Conservation (phyloP, 2,888 invertebrate genomes). For the Agriotes lineatus region DNA sequence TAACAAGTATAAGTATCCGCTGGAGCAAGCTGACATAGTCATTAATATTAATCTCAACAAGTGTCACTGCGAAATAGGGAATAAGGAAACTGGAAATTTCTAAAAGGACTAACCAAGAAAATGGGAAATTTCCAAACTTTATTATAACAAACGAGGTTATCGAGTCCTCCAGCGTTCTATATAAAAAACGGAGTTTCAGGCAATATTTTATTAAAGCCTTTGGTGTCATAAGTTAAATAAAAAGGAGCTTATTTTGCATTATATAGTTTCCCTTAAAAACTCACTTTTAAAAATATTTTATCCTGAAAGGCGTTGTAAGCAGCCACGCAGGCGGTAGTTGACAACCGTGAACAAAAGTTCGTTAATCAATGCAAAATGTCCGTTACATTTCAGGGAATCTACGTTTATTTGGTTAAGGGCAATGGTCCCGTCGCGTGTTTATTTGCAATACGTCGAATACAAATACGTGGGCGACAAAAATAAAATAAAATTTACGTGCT, state of each 20-base stretch:
- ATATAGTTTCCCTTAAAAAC: slow-evolving; percentile 1
- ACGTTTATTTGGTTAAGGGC: slow-evolving; percentile 3
- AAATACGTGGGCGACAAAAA: slow-evolving; percentile 10
- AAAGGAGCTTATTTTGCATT: slow-evolving; percentile 22
- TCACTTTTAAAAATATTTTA: no score
- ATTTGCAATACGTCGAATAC: slow-evolving; percentile 1
- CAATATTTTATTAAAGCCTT: slow-evolving; percentile 23
- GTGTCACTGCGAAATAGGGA: slow-evolving; percentile 45
- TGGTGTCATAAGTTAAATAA: slow-evolving; percentile 23
- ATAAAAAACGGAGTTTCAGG: slow-evolving; percentile 22
- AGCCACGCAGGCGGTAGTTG: not conserved
- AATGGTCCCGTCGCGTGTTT: slow-evolving; percentile 8
- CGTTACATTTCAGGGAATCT: no score
- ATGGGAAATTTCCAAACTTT: slow-evolving; percentile 33
- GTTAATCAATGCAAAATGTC: not conserved
- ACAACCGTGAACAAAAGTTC: not conserved
- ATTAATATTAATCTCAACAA: slow-evolving; percentile 53
- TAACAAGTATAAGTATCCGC: slow-evolving; percentile 30
- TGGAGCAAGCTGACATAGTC: slow-evolving; percentile 31
- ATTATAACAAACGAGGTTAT: slow-evolving; percentile 40
- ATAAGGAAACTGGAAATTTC: slow-evolving; percentile 28
- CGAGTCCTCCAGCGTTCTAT: slow-evolving; percentile 19
- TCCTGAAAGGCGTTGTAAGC: no score
- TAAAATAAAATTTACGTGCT: slow-evolving; percentile 16
- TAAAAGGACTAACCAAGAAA: slow-evolving; percentile 29